Evolutionary conservation across 2,113 vertebrate genomes (phyloP).

Genomic region (Urocitellus parryii): DNA sequence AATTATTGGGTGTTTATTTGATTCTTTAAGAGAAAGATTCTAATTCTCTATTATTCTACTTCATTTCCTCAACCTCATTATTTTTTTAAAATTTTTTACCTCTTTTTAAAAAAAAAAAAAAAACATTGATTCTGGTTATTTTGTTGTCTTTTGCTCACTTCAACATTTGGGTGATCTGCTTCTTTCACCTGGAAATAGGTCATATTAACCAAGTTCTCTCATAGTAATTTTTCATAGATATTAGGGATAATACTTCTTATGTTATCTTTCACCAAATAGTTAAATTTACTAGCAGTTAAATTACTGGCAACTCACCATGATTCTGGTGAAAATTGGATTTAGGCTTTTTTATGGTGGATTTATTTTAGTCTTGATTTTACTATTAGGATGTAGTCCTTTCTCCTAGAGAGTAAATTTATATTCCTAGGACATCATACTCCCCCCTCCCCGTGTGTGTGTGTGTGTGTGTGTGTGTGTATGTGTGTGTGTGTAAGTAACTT

Average conservation of each 20-base stretch:
- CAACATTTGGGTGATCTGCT: neutral
- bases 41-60: neutral
- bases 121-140: neutral
- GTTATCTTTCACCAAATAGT: neutral
- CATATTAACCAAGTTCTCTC: neutral
- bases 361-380: neutral
- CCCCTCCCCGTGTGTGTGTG: no score
- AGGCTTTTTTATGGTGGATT: neutral
- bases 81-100: neutral
- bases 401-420: neutral
- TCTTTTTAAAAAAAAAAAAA: neutral
- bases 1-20: neutral
- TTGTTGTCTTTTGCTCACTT: neutral
- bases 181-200: slow-evolving; percentile 2
- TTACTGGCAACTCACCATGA: neutral
- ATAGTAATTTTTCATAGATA: neutral
- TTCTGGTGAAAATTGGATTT: neutral
- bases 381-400: neutral
- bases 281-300: neutral
- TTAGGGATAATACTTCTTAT: neutral
- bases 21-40: slow-evolving; percentile 2
- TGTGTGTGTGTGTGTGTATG: no score
- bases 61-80: neutral
- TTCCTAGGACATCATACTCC: neutral
- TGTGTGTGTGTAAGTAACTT: neutral